Conservation (phyloP, 2,888 invertebrate species). For the Rhagophthalmus giganteus region DNA sequence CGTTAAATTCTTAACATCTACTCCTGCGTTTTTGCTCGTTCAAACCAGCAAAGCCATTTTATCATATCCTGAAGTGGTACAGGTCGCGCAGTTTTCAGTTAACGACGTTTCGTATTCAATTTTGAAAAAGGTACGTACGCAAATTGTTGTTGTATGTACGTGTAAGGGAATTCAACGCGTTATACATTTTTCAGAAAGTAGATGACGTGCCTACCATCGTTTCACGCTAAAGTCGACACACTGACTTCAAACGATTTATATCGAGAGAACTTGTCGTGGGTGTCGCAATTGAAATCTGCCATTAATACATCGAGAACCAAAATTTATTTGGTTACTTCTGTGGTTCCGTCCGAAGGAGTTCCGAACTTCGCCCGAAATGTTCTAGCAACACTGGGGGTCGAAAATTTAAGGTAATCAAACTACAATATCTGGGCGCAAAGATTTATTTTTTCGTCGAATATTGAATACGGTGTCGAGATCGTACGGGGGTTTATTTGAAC, state of each 20-base stretch:
- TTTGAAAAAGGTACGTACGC: slow-evolving; percentile 47
- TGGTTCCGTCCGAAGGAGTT: slow-evolving; percentile 50
- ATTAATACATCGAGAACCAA: slow-evolving; percentile 32
- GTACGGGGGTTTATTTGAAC: too few species aligned
- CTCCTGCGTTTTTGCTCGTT: slow-evolving; percentile 44
- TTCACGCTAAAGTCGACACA: slow-evolving; percentile 43
- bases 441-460: too few species aligned
- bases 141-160: too few species aligned
- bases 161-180: too few species aligned
- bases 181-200: slow-evolving; percentile 19
- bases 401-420: slow-evolving; percentile 39
- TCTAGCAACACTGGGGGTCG: slow-evolving; percentile 38
- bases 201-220: slow-evolving; percentile 37
- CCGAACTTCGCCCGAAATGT: slow-evolving; percentile 45
- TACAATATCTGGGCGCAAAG: too few species aligned
- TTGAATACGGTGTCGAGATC: too few species aligned
- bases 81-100: slow-evolving; percentile 43
- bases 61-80: slow-evolving; percentile 36
- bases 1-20: slow-evolving; percentile 41
- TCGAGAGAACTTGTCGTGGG: slow-evolving; percentile 45
- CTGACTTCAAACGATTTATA: slow-evolving; percentile 47
- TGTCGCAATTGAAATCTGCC: slow-evolving; percentile 41
- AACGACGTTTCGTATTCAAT: slow-evolving; percentile 44
- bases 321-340: slow-evolving; percentile 44
- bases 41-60: slow-evolving; percentile 39